Base-by-base conservation (phyloP, 2,888 invertebrate species). In the Amiota minor region DNA sequence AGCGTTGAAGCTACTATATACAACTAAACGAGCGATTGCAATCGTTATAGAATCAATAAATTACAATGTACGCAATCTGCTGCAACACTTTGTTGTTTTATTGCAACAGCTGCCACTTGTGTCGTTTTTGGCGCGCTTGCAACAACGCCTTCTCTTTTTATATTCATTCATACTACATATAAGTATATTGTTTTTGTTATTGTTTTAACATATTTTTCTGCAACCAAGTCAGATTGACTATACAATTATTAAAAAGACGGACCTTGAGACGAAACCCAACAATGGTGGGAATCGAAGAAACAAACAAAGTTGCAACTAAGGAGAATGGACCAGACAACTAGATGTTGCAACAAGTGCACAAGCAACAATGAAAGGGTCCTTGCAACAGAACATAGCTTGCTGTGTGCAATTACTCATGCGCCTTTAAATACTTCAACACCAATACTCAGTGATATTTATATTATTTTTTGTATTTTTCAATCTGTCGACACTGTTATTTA, bases 391-490 rank as follows among this genome's bases (percentile, higher is more conserved):
- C 11, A 12, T n/a, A 20, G n/a, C 62, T 49, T 45, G 71, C 59
- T 61, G 71, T 35, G 61, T 35, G 62, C 62, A 62, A 62, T 62
- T 35, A 35, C 35, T 62, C 62, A 62, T 62, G 45, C 62, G 35
- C 62, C 62, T 62, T 35, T 62, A 62, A 62, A 62, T 62, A 62
- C 62, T 62, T 62, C 62, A 62, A 62, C 62, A 62, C 62, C 62
- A 62, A 62, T 35, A 35, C n/a, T 35, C 20, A 35, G 45, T 62
- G 35, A 62, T 62, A 62, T 62, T 23, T 62, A 62, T 62, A 35
- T 35, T 62, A n/a, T 62, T 18, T 12, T 59, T 23, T 20, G 11
- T 59, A 20, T 6, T 18, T 59, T 20, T 8, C 23, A 20, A 20
- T 59, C 18, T 35, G 62, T 62, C 62, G 62, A 35, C 62, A 62